Evolutionary conservation across 92 coral and sea anemone genomes (phyloP).

Genomic region (Plumapathes pennacea): DNA sequence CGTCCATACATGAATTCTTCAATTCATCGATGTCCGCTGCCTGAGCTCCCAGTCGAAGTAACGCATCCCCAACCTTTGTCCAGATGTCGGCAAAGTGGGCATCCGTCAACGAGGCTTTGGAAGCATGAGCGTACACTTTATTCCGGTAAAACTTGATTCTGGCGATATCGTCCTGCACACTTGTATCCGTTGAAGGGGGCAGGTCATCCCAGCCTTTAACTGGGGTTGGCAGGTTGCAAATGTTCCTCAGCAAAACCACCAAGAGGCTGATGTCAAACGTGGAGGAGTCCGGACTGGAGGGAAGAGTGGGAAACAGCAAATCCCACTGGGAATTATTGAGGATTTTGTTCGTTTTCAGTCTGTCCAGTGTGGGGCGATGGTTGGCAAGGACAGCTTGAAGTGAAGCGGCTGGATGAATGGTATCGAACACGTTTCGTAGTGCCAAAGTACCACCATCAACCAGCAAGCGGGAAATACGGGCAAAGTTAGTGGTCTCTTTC

Average conservation of each 20-base stretch:
- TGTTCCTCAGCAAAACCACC: constrained; percentile 19
- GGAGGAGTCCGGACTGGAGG: constrained; percentile 11
- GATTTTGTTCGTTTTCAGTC: constrained; percentile 1
- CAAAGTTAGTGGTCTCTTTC: constrained; percentile 26
- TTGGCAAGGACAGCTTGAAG: constrained; percentile 13
- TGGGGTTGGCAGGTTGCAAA: constrained; percentile 28
- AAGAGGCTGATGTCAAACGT: constrained; percentile 30
- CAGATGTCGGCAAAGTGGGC: constrained; percentile 13
- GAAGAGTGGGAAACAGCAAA: constrained; percentile 16
- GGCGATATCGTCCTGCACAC: constrained; percentile 15
- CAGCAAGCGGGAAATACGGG: constrained; percentile 16
- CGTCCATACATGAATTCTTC: too few relatives aligned
- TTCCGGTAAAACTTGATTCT: constrained; percentile 19
- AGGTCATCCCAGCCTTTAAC: constrained; percentile 25
- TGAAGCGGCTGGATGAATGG: constrained; percentile 13
- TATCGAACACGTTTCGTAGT: constrained; percentile 22
- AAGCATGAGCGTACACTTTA: constrained; percentile 6
- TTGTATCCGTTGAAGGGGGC: constrained; percentile 16
- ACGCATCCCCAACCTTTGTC: constrained; percentile 17
- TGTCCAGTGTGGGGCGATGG: background rate
- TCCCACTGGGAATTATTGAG: constrained; percentile 17
- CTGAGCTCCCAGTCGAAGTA: constrained; percentile 29
- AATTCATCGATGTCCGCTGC: too few relatives aligned
- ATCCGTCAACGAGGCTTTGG: constrained; percentile 7
- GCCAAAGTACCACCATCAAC: constrained; percentile 27